These are phyloP conservation scores for Heliconius cydno DNA, from an alignment of 2,888 invertebrate species.

Conservation along the genomic window DNA sequence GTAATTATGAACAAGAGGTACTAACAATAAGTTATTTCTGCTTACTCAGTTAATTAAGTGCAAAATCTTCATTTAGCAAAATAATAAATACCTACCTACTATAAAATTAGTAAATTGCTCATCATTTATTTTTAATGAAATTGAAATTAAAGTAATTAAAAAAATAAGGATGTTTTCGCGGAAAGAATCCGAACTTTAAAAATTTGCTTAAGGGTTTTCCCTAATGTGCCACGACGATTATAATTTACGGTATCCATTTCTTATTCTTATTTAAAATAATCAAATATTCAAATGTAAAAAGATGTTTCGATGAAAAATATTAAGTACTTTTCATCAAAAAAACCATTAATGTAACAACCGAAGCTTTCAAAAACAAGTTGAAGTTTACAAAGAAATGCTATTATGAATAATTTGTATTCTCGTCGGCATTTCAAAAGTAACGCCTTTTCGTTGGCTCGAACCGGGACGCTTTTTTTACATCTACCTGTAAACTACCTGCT, in stretches of 20 bases:
- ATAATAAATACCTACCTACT: no score
- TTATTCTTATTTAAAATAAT: neutral
- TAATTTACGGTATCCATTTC: neutral
- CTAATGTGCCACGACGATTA: neutral
- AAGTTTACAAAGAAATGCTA: neutral
- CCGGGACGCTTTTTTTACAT: conserved; percentile 50
- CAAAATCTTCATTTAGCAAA: no score
- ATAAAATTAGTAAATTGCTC: no score
- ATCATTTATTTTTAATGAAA: no score
- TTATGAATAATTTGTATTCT: conserved; percentile 21
- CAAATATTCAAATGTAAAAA: neutral
- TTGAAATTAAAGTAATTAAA: no score
- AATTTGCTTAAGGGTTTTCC: no score
- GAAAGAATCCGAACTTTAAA: no score
- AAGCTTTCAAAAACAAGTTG: neutral
- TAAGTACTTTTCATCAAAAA: neutral
- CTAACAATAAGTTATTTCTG: no score
- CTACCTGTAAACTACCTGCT: conserved; percentile 53
- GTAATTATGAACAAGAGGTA: no score
- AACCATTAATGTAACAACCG: neutral
- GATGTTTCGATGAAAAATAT: neutral
- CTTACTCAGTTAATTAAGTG: no score
- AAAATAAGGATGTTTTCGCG: no score
- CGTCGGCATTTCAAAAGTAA: conserved; percentile 11
- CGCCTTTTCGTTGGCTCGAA: neutral